phyloP scores from a whole-genome alignment of 2,888 invertebrate genomes.

The Willowsia nigromaculata region DNA sequence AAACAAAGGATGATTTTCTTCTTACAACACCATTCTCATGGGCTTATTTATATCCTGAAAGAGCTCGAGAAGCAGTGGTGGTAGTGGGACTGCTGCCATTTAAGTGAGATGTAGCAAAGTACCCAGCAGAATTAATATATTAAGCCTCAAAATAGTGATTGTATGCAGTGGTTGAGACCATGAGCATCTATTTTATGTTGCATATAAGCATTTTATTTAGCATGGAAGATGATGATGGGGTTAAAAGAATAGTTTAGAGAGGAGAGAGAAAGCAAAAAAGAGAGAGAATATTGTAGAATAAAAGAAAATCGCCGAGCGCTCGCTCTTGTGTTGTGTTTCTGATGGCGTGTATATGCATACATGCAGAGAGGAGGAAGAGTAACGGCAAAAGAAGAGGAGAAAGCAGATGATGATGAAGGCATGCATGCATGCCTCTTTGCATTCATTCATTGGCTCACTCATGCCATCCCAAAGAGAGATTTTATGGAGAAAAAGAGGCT shows the following conservation, averaged over 20 bases:
- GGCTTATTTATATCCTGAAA: constrained; percentile 2
- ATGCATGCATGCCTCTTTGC: constrained; percentile 34
- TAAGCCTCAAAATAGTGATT: not conserved
- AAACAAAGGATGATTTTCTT: constrained; percentile 25
- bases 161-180: not conserved
- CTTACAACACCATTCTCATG: constrained; percentile 7
- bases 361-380: not conserved
- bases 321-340: not conserved
- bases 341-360: not conserved
- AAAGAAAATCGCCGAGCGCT: not conserved
- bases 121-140: constrained; percentile 9
- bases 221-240: constrained; percentile 6
- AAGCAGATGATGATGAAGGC: constrained; percentile 16
- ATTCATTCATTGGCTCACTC: constrained; percentile 48
- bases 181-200: not conserved
- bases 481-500: constrained; percentile 10
- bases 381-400: not conserved
- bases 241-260: constrained; percentile 6
- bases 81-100: not conserved
- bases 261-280: not conserved
- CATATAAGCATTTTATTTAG: not conserved
- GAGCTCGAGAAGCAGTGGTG: not conserved
- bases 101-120: not conserved
- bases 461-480: constrained; percentile 16
- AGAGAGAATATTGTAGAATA: not conserved